Conservation (phyloP, 2,888 invertebrate genomes). For the Cylindroiulus punctatus region DNA sequence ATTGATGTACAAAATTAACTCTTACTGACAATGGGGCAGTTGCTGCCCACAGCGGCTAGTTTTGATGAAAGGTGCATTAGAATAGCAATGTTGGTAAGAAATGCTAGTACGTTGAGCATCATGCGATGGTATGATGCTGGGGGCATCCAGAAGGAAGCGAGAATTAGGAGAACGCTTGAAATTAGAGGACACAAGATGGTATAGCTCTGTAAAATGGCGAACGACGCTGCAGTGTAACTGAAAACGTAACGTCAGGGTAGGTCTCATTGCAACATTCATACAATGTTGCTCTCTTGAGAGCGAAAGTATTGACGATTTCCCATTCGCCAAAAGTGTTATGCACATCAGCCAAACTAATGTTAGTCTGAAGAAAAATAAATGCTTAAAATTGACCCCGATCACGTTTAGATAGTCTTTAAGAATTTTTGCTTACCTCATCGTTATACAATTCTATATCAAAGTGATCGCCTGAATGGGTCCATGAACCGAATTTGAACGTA, state of each 20-base stretch:
- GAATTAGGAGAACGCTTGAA: slow-evolving; percentile 59
- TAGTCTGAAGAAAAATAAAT: too few relatives aligned
- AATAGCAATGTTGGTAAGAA: neutral
- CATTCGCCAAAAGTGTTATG: slow-evolving; percentile 72
- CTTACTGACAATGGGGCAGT: slow-evolving; percentile 20
- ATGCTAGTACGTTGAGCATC: neutral
- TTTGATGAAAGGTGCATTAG: slow-evolving; percentile 58
- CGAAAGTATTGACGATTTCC: slow-evolving; percentile 85
- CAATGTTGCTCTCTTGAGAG: slow-evolving; percentile 60
- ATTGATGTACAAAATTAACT: too few relatives aligned
- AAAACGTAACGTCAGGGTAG: slow-evolving; percentile 70
- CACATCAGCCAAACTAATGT: too few relatives aligned
- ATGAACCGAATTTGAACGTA: slow-evolving; percentile 76
- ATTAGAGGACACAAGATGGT: slow-evolving; percentile 74
- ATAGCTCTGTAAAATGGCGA: slow-evolving; percentile 73
- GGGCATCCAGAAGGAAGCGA: neutral
- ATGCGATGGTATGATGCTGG: neutral
- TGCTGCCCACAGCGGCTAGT: slow-evolving; percentile 59
- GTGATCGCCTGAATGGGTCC: slow-evolving; percentile 74
- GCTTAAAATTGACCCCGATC: too few relatives aligned
- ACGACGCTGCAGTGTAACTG: slow-evolving; percentile 69
- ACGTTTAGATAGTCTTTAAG: too few relatives aligned
- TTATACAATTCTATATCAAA: slow-evolving; percentile 64
- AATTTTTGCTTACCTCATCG: neutral
- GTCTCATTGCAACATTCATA: slow-evolving; percentile 70